Conservation (phyloP, 2,797 vertebrate genomes). For the Poeciliopsis infans region DNA sequence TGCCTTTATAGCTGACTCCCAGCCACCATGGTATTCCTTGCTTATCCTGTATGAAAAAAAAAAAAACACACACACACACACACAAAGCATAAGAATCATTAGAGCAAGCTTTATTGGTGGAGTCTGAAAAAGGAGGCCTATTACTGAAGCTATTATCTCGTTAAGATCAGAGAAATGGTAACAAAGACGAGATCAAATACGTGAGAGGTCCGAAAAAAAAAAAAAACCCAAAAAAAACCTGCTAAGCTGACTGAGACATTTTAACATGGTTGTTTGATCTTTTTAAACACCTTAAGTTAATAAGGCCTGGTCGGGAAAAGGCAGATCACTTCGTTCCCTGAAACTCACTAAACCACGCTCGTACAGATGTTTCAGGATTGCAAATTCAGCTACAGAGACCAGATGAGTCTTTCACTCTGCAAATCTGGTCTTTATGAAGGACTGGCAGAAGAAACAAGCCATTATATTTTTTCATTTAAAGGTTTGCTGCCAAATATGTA, state of each 20-base stretch:
- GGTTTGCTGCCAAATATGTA: background rate
- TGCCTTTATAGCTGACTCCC: slow-evolving; percentile 97
- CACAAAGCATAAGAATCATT: slow-evolving; percentile 39
- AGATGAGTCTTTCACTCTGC: background rate
- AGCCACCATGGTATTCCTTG: slow-evolving; percentile 98
- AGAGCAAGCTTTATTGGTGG: slow-evolving; percentile 56
- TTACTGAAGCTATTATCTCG: slow-evolving; percentile 63
- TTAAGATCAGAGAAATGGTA: slow-evolving; percentile 58
- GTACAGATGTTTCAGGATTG: background rate
- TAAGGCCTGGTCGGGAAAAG: slow-evolving; percentile 44
- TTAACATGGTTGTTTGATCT: slow-evolving; percentile 69
- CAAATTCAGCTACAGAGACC: background rate
- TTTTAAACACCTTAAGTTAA: slow-evolving; percentile 61
- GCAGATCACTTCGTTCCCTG: slow-evolving; percentile 16
- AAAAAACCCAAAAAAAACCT: background rate
- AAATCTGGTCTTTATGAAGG: background rate
- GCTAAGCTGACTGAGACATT: slow-evolving; percentile 37
- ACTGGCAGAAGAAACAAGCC: background rate
- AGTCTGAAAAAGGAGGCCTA: slow-evolving; percentile 26
- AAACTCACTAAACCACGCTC: background rate
- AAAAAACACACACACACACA: slow-evolving; percentile 12
- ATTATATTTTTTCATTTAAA: background rate
- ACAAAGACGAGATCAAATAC: slow-evolving; percentile 69
- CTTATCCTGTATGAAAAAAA: slow-evolving; percentile 88
- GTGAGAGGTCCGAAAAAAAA: slow-evolving; percentile 42